Conservation (phyloP, 1,140 invertebrate species). For the Diploscapter pachys region DNA sequence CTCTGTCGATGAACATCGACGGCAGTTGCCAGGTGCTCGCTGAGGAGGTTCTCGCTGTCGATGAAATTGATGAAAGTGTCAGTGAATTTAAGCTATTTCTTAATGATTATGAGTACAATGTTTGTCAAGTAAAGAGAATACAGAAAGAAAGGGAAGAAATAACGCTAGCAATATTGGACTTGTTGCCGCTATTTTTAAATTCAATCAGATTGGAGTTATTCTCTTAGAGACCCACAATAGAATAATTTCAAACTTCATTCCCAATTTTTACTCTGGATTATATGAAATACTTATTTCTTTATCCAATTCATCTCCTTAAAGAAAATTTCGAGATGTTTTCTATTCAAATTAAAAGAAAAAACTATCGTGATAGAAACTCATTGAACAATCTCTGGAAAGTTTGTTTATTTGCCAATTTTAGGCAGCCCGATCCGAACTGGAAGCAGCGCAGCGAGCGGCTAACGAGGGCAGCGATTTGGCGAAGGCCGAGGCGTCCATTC, state of each 20-base stretch:
- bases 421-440: slow-evolving; percentile 41
- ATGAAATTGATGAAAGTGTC: slow-evolving; percentile 72
- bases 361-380: not conserved
- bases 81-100: slow-evolving; percentile 32
- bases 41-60: slow-evolving; percentile 88
- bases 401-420: slow-evolving; percentile 34
- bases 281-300: too few species aligned
- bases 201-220: too few species aligned
- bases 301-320: not conserved
- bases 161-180: slow-evolving; percentile 3
- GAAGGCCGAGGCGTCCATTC: slow-evolving; percentile 51
- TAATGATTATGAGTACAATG: not conserved
- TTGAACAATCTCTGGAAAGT: not conserved
- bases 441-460: slow-evolving; percentile 30
- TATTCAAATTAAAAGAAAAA: not conserved
- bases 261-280: too few species aligned
- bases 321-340: not conserved
- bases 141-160: not conserved
- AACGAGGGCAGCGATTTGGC: slow-evolving; percentile 50
- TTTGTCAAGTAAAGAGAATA: slow-evolving; percentile 10
- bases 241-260: too few species aligned
- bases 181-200: not conserved
- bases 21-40: slow-evolving; percentile 94
- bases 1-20: slow-evolving; percentile 94
- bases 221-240: too few species aligned